Evolutionary conservation across 2,797 vertebrate genomes (phyloP), one percentile per base, ranked within the genome.

Genomic region (Peromyscus eremicus): DNA sequence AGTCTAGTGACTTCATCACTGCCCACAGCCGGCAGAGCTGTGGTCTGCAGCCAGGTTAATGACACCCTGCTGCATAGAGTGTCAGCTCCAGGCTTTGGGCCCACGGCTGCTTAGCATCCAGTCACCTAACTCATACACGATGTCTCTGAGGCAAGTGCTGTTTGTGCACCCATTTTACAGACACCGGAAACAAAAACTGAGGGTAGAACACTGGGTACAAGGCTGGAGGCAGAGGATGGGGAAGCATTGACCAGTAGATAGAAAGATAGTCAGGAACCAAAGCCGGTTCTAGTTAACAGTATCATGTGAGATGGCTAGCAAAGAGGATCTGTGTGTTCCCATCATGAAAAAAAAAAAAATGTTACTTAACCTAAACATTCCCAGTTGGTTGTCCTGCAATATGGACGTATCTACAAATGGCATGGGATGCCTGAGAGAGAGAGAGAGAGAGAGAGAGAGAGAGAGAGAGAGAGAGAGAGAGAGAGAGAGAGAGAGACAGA

Each of bases 231-330:
- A 25, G 10, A 5, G 25, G 5, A 3, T 60, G 7, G n/a, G 17
- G 57, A 32, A 13, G 21, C 2, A 1, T 1, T 0, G 1, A 43
- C 32, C 46, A 81, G 17, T 5, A 57, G 25, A 34, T 25, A 14
- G 2, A 34, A 29, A 68, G 16, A 1, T 32, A 25, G 43, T 14
- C 8, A 40, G 70, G 43, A 85, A 49, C 27, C 19, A 55, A 21
- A 64, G 21, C 9, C 0, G 27, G 62, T 5, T 34, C 8, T 17
- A 4, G 10, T 23, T 11, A 64, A n/a, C 16, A 2, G 0, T 34
- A 10, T 32, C 52, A 37, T 29, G 10, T 27, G 6, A n/a, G 12
- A 10, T 29, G 40, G 10, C 14, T n/a, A 23, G 43, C 62, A 43
- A 81, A 68, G n/a, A 52, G 27, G 27, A 64, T 27, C 71, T 29